These are phyloP conservation scores for Proteles cristata DNA, from an alignment of 2,113 vertebrate genomes.

Conservation along the genomic window DNA sequence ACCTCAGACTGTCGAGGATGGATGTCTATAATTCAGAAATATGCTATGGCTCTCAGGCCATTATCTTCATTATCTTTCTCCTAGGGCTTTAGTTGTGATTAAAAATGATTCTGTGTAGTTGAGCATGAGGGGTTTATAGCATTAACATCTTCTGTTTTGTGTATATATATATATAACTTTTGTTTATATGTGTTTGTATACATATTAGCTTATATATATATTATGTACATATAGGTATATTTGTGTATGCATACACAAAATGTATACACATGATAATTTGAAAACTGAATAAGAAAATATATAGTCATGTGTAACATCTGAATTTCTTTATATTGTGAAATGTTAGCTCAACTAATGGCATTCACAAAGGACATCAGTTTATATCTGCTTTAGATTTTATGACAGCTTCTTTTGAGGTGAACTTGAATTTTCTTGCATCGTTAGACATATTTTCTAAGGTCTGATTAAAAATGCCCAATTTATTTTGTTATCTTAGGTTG, in stretches of 20 bases:
- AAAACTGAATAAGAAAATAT: not conserved
- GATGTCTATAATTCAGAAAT: not conserved
- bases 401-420: not conserved
- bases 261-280: not conserved
- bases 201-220: not conserved
- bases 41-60: not conserved
- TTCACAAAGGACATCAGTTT: not conserved
- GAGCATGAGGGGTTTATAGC: not conserved
- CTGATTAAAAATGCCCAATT: conserved; percentile 31
- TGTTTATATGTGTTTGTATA: not conserved
- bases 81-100: not conserved
- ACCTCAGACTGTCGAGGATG: not conserved
- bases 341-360: not conserved
- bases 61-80: not conserved
- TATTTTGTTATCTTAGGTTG: not conserved
- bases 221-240: not conserved
- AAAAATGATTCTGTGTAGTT: not conserved
- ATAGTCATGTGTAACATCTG: not conserved
- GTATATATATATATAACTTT: not conserved
- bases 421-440: conserved; percentile 32
- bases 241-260: not conserved
- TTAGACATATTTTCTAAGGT: conserved; percentile 31
- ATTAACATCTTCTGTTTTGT: not conserved
- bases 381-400: not conserved
- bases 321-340: conserved; percentile 43